A percentile compares a stretch with the other conserved stretches of the same genome.
Conservation (phyloP, 2,888 invertebrate species). For the Ferdinandea cuprea region DNA sequence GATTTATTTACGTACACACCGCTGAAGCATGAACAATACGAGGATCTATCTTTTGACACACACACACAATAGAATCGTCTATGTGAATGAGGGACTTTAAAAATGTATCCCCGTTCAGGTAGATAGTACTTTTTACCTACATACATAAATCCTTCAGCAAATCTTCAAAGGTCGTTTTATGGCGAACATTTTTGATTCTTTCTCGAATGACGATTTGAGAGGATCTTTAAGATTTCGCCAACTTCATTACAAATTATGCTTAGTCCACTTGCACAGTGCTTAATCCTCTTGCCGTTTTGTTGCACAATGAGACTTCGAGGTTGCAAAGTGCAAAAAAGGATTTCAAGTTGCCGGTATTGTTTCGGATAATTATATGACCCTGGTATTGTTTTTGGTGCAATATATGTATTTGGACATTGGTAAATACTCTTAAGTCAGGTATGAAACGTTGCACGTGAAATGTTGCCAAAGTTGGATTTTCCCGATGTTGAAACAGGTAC, state of each 20-base stretch:
- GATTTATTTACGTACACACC: constrained; percentile 53
- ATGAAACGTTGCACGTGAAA: constrained; percentile 42
- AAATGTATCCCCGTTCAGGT: constrained; percentile 9
- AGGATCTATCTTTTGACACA: constrained; percentile 52
- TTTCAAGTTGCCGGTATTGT: constrained; percentile 52
- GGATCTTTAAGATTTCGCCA: constrained; percentile 28
- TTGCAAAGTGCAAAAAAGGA: constrained; percentile 56
- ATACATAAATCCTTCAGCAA: constrained; percentile 10
- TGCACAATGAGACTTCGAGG: constrained; percentile 29
- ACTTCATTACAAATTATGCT: constrained; percentile 31
- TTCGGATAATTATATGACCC: constrained; percentile 51
- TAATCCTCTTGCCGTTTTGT: constrained; percentile 54
- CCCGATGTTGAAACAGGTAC: constrained; percentile 52
- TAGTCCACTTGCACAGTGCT: constrained; percentile 41
- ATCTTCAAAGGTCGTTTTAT: constrained; percentile 46
- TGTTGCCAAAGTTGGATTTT: constrained; percentile 53
- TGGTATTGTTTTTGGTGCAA: constrained; percentile 51
- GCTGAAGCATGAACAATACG: constrained; percentile 51
- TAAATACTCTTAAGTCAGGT: neutral
- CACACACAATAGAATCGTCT: constrained; percentile 43
- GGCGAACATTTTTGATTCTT: constrained; percentile 20
- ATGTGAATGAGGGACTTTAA: constrained; percentile 19
- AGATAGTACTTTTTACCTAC: neutral
- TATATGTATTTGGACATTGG: neutral
- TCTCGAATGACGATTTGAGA: constrained; percentile 5